Evolutionary conservation across 2,113 vertebrate genomes (phyloP).

Genomic region (Lycocorax pyrrhopterus): DNA sequence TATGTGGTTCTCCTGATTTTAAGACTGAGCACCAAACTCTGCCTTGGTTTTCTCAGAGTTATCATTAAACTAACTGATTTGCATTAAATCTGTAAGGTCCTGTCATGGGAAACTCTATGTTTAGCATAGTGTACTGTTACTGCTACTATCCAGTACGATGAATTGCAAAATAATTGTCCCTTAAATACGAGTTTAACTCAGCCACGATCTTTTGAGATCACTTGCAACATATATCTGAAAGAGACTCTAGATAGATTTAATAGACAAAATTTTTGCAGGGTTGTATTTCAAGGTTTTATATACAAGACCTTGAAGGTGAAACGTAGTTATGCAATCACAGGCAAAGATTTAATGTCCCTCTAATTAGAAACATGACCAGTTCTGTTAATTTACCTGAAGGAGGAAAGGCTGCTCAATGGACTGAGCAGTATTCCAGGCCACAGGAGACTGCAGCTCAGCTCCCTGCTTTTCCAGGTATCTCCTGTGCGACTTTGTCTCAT

Average conservation of each 20-base stretch:
- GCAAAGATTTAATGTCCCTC: not conserved
- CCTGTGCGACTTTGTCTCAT: not conserved
- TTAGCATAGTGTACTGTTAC: not conserved
- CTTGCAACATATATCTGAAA: not conserved
- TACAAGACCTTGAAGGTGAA: not conserved
- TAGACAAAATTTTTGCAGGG: not conserved
- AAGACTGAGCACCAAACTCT: not conserved
- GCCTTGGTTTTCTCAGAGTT: not conserved
- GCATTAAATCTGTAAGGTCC: not conserved
- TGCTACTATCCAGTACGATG: not conserved
- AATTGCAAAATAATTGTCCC: not conserved
- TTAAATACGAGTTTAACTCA: not conserved
- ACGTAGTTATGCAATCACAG: not conserved
- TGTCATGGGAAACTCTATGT: not conserved
- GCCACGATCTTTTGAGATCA: not conserved
- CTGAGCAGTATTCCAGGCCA: not conserved
- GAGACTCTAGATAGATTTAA: not conserved
- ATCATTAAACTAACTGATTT: not conserved
- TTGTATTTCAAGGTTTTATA: not conserved
- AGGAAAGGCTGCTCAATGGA: not conserved
- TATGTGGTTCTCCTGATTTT: not conserved
- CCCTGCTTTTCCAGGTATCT: not conserved
- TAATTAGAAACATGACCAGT: not conserved
- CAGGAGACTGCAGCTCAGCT: not conserved
- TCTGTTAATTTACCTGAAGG: not conserved